Percentiles rank a stretch among this genome's conserved stretches.
Evolutionary conservation across 2,797 vertebrate genomes (phyloP).

Genomic region (Rallus crepitans): DNA sequence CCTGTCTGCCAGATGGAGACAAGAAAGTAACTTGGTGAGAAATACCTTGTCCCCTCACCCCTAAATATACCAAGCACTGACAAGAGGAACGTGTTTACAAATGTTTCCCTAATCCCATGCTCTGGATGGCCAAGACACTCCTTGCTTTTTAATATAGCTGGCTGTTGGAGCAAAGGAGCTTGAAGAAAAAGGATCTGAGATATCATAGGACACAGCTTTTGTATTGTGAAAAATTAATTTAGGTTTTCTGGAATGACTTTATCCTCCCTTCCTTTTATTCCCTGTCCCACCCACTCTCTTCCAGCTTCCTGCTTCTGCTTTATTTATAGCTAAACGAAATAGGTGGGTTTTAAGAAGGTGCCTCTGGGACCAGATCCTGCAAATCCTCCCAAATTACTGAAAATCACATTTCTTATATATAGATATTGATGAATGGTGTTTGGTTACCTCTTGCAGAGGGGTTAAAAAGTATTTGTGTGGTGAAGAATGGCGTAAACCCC

Average conservation of each 20-base stretch:
- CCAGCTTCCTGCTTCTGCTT: slow-evolving; percentile 32
- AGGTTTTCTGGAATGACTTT: background rate
- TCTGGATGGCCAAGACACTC: background rate
- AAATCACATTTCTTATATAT: background rate
- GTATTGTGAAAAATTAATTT: background rate
- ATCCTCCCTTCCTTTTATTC: background rate
- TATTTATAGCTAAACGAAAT: background rate
- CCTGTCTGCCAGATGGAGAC: background rate
- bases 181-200: background rate
- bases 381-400: background rate
- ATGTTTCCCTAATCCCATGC: background rate
- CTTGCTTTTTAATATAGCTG: background rate
- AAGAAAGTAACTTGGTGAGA: background rate
- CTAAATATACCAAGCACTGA: background rate
- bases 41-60: background rate
- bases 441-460: background rate
- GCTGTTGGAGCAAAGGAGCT: background rate
- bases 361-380: fast-evolving
- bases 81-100: background rate
- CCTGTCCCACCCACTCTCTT: background rate
- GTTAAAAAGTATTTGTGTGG: background rate
- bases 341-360: background rate
- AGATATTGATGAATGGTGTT: background rate
- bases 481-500: background rate
- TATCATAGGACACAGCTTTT: background rate